These are phyloP conservation scores for Pseudotriccus pelzelni DNA, from an alignment of 2,797 vertebrate genomes.

Conservation along the genomic window DNA sequence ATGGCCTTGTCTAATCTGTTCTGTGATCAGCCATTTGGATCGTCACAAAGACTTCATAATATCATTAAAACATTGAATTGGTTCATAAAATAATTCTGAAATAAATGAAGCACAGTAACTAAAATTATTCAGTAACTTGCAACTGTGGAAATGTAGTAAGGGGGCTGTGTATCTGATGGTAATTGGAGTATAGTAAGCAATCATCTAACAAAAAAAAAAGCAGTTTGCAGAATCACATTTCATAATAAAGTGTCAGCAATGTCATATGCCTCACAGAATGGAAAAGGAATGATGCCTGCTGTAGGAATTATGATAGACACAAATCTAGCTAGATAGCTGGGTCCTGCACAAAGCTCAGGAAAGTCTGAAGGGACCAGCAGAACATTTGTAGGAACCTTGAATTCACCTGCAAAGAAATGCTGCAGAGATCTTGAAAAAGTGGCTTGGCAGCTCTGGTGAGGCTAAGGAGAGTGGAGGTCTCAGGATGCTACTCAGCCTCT, in stretches of 20 bases:
- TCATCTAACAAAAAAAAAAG: not conserved
- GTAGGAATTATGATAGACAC: not conserved
- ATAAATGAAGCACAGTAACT: slow-evolving; percentile 58
- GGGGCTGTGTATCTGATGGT: not conserved
- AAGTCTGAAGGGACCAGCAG: not conserved
- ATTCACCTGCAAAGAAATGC: not conserved
- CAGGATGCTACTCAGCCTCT: not conserved
- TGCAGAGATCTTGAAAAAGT: not conserved
- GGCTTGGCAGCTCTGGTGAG: not conserved
- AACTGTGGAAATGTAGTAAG: slow-evolving; percentile 18
- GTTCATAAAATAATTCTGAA: slow-evolving; percentile 66
- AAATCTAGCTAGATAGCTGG: not conserved
- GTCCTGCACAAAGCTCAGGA: not conserved
- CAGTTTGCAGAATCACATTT: slow-evolving; percentile 6
- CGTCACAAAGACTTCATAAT: slow-evolving; percentile 48
- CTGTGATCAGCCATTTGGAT: slow-evolving; percentile 25
- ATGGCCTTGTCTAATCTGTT: slow-evolving; percentile 17
- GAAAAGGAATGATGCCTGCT: not conserved
- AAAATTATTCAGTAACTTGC: slow-evolving; percentile 54
- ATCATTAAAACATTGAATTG: slow-evolving; percentile 56
- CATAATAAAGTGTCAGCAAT: not conserved
- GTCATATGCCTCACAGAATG: not conserved
- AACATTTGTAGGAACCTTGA: not conserved
- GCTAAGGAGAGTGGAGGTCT: not conserved
- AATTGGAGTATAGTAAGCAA: slow-evolving; percentile 49